These are phyloP conservation scores for Silvanus unidentatus DNA, from an alignment of 2,888 invertebrate species.

Conservation along the genomic window DNA sequence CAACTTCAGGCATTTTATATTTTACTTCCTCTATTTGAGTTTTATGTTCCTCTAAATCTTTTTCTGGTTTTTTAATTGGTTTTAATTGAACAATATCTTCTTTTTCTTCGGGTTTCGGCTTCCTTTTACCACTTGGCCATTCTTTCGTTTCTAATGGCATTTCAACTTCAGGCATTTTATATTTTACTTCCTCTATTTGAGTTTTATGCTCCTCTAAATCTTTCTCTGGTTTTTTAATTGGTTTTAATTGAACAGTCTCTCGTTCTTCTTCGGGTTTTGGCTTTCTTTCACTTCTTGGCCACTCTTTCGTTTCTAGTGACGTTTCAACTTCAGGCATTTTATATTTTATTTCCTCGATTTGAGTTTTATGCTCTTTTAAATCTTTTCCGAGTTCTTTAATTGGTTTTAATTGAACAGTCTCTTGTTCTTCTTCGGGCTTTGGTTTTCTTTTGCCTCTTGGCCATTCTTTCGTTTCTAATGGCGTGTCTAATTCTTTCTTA, in stretches of 20 bases:
- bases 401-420: conserved; percentile 43
- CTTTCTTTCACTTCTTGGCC: conserved; percentile 36
- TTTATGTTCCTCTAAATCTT: conserved; percentile 11
- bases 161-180: too few relatives aligned
- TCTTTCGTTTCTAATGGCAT: too few relatives aligned
- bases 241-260: conserved; percentile 44
- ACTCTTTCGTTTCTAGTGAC: too few relatives aligned
- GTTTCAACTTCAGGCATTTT: too few relatives aligned
- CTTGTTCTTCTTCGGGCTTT: conserved; percentile 45
- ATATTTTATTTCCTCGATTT: too few relatives aligned
- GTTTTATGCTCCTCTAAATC: too few relatives aligned
- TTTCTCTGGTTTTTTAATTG: conserved; percentile 33
- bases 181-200: too few relatives aligned
- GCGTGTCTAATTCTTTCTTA: too few relatives aligned
- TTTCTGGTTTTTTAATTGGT: conserved; percentile 37
- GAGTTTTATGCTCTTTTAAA: too few relatives aligned
- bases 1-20: too few relatives aligned
- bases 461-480: conserved; percentile 24
- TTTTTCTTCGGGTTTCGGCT: conserved; percentile 45
- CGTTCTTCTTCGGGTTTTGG: conserved; percentile 45
- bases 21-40: too few relatives aligned
- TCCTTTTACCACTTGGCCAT: conserved; percentile 35
- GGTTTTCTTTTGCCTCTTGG: conserved; percentile 38
- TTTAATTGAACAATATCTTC: conserved; percentile 42
- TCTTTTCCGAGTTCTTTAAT: conserved; percentile 29